Conservation (phyloP, 2,797 vertebrate species). For the Chaenodraco wilsoni region DNA sequence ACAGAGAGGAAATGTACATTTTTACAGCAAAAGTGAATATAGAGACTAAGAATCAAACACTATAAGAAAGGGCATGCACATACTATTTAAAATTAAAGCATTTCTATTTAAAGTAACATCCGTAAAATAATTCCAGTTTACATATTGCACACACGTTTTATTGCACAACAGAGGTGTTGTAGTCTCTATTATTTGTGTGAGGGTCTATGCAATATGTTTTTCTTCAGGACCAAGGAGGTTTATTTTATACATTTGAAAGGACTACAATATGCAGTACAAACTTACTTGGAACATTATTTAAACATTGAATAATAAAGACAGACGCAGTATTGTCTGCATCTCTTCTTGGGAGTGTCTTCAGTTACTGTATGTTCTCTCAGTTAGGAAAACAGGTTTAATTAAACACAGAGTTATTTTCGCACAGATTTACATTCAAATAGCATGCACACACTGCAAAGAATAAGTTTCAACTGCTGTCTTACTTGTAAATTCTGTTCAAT, state of each 20-base stretch:
- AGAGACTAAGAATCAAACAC: no score
- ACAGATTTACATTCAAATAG: background rate
- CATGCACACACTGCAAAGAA: background rate
- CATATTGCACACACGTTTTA: no score
- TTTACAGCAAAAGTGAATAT: no score
- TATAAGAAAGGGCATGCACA: no score
- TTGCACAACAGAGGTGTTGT: no score
- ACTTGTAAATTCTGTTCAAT: background rate
- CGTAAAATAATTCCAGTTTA: no score
- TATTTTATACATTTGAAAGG: slow-evolving; percentile 1
- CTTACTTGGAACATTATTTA: background rate
- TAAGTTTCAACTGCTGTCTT: slow-evolving; percentile 3
- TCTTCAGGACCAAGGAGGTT: background rate
- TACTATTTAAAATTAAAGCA: no score
- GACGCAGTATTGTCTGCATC: background rate
- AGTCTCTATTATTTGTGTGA: background rate
- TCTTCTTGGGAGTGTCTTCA: background rate
- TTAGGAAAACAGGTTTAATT: slow-evolving; percentile 14
- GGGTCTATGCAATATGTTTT: background rate
- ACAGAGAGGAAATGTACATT: no score
- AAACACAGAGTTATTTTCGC: background rate
- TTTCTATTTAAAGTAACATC: no score
- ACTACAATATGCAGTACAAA: background rate
- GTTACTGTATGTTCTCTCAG: background rate
- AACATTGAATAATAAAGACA: background rate